Conservation (phyloP, 2,113 vertebrate genomes). For the Zootoca vivipara region DNA sequence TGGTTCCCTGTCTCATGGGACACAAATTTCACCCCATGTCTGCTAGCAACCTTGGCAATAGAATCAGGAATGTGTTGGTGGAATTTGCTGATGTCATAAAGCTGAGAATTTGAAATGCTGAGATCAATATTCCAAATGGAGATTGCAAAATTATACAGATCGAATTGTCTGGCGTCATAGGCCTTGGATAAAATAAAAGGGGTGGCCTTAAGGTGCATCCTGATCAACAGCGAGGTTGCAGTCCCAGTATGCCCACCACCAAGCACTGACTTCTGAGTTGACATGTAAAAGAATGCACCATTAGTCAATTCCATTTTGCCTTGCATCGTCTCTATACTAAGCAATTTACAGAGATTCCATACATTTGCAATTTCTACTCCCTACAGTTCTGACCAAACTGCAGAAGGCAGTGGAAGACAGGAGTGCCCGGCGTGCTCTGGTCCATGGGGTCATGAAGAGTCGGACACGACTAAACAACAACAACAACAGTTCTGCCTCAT, state of each 20-base stretch:
- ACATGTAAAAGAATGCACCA: too few relatives aligned
- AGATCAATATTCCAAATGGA: neutral
- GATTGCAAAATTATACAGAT: neutral
- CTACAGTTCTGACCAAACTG: neutral
- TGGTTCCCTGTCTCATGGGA: neutral
- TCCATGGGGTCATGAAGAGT: too few relatives aligned
- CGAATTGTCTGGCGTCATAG: neutral
- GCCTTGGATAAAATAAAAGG: neutral
- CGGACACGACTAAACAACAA: too few relatives aligned
- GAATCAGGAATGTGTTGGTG: neutral
- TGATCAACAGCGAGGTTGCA: neutral
- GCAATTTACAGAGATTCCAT: neutral
- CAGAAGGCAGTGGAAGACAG: too few relatives aligned
- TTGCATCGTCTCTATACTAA: neutral
- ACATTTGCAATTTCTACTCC: neutral
- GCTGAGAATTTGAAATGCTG: neutral
- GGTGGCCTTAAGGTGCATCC: neutral
- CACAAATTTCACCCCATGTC: neutral
- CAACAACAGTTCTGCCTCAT: neutral
- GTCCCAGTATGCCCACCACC: too few relatives aligned
- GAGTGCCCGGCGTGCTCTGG: too few relatives aligned
- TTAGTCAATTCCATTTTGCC: neutral
- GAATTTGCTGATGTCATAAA: slow-evolving; percentile 2
- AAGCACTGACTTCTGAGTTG: too few relatives aligned
- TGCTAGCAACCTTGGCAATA: neutral